Evolutionary conservation across 2,113 vertebrate genomes (phyloP), one percentile per base, ranked within the genome.

Genomic region (Pteronura brasiliensis): DNA sequence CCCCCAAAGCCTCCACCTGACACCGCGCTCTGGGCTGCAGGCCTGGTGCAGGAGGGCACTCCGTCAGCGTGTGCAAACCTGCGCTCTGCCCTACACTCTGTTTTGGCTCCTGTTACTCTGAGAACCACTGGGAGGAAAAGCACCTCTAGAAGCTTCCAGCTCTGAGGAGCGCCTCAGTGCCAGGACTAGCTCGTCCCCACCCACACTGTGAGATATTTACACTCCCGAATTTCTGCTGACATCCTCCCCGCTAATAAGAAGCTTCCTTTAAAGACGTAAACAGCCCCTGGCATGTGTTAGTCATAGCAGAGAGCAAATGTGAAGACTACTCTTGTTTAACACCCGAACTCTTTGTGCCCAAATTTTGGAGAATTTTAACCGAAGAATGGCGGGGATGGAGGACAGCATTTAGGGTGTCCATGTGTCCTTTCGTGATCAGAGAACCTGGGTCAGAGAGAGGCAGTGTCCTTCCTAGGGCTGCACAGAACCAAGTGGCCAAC

Each of bases 11-110:
- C 15, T 15, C 49, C 5, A 36, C 12, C 29, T 14, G 15, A 65
- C 67, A 15, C 10, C 0, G 4, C 1, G 18, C 57, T 31, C 57
- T 8, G 25, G 23, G 77, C 63, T 2, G 8, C 0, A 3, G 91
- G 39, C 27, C 39, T 7, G 20, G 49, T 34, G 11, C 20, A 34
- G 49, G 31, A 13, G 31, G 79, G 34, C 36, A 52, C 14, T 27
- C n/a, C 0, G 0, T 0, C 8, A 1, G 8, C 0, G 14, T 25
- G 4, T 27, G 39, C 14, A 47, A 31, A 18, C 17, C 3, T 9
- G 39, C 20, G 5, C 79, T n/a, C 49, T 14, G 36, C 59, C 20
- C 42, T 17, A 6, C 12, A 3, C 44, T 67, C 42, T 27, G 36
- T 72, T 47, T 42, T 25, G 2, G 55, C 71, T 87, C 57, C 36